These are phyloP conservation scores for Pelecanus crispus DNA, from an alignment of 2,113 vertebrate species.

Conservation along the genomic window DNA sequence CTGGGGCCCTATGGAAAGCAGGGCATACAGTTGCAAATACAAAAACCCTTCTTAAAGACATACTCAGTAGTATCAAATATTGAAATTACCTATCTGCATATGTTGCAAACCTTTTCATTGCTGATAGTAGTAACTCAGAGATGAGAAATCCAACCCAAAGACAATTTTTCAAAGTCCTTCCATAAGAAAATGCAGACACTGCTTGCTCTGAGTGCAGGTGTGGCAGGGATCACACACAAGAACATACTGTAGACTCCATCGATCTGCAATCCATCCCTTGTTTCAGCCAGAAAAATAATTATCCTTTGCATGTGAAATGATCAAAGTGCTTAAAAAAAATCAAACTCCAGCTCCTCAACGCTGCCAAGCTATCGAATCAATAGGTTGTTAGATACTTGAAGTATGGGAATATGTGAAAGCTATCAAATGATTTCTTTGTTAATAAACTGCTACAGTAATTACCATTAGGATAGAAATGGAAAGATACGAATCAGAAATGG, in stretches of 20 bases:
- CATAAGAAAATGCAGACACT: neutral
- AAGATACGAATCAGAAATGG: constrained; percentile 45
- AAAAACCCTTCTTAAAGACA: neutral
- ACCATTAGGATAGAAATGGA: constrained; percentile 32
- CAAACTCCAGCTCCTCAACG: neutral
- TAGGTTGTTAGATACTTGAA: constrained; percentile 52
- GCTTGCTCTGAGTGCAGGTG: neutral
- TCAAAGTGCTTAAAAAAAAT: neutral
- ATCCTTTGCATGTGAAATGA: neutral
- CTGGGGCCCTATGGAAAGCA: neutral
- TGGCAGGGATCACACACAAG: neutral
- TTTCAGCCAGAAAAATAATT: constrained; percentile 16
- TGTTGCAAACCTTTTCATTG: neutral
- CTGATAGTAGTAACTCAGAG: neutral
- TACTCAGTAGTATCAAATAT: neutral
- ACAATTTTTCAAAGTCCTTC: neutral
- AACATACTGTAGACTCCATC: neutral
- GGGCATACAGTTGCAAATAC: neutral
- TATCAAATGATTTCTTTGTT: constrained; percentile 56
- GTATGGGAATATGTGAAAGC: constrained; percentile 35
- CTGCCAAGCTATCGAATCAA: constrained; percentile 41
- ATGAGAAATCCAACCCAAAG: neutral
- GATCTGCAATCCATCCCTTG: neutral
- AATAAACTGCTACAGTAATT: constrained; percentile 57
- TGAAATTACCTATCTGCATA: neutral